Percentiles rank a stretch among this genome's conserved stretches.
Evolutionary conservation across 2,113 vertebrate species (phyloP).

Genomic region (Grallaria varia): DNA sequence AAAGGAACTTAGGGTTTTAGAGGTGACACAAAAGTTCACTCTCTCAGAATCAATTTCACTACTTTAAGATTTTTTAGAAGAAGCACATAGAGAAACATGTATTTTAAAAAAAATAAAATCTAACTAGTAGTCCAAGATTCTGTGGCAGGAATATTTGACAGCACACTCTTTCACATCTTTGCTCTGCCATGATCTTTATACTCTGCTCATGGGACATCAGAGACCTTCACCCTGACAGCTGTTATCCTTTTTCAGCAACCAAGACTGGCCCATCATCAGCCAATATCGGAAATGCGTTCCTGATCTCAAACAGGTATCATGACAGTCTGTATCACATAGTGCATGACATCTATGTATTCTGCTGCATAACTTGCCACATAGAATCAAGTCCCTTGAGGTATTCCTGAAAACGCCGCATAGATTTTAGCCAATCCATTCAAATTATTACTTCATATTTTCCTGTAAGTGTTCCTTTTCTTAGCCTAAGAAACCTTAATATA

Average conservation of each 20-base stretch:
- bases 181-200: neutral
- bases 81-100: accelerated
- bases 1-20: neutral
- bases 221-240: neutral
- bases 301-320: neutral
- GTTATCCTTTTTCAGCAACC: neutral
- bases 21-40: neutral
- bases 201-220: neutral
- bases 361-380: neutral
- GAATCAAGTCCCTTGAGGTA: neutral
- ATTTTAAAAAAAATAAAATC: neutral
- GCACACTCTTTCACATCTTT: neutral
- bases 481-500: neutral
- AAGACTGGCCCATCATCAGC: neutral
- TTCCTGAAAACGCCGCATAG: neutral
- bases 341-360: neutral
- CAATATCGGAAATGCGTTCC: neutral
- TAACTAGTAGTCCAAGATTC: neutral
- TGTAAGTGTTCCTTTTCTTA: conserved; percentile 20
- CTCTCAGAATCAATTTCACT: neutral
- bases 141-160: neutral
- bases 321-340: accelerated
- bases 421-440: neutral
- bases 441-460: neutral
- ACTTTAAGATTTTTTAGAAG: neutral